phyloP scores from a whole-genome alignment of 2,113 vertebrate genomes.

The Poicephalus meyeri region DNA sequence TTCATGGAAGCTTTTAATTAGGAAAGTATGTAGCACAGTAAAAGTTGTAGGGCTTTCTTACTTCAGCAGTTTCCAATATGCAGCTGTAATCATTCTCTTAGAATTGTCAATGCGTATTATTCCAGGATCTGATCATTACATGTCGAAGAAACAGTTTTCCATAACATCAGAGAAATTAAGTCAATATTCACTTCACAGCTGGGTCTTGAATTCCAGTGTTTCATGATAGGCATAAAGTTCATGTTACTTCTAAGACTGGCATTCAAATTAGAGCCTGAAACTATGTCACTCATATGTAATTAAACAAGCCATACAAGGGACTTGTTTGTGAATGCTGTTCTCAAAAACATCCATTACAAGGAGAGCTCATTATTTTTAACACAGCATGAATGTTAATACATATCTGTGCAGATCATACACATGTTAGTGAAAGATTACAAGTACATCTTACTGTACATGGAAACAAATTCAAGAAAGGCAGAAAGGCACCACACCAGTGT shows the following conservation, averaged over 20 bases:
- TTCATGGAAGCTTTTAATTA: not conserved
- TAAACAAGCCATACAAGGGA: not conserved
- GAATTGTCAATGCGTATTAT: not conserved
- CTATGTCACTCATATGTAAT: not conserved
- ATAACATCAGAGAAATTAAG: not conserved
- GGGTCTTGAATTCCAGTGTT: not conserved
- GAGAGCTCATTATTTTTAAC: conserved; percentile 49
- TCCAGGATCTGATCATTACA: not conserved
- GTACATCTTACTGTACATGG: not conserved
- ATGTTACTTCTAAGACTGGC: not conserved
- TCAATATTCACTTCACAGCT: not conserved
- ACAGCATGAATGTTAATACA: conserved; percentile 18
- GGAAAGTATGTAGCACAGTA: not conserved
- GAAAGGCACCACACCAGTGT: not conserved
- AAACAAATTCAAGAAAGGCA: conserved; percentile 13
- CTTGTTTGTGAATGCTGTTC: not conserved
- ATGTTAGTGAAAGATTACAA: not conserved
- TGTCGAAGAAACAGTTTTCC: not conserved
- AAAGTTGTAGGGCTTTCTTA: not conserved
- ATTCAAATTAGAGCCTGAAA: not conserved
- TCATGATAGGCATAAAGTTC: not conserved
- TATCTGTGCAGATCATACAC: not conserved
- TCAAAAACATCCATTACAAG: not conserved
- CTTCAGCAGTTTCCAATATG: not conserved
- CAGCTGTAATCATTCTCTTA: not conserved